phyloP scores from a whole-genome alignment of 2,888 invertebrate species.

The Ectemnius continuus region DNA sequence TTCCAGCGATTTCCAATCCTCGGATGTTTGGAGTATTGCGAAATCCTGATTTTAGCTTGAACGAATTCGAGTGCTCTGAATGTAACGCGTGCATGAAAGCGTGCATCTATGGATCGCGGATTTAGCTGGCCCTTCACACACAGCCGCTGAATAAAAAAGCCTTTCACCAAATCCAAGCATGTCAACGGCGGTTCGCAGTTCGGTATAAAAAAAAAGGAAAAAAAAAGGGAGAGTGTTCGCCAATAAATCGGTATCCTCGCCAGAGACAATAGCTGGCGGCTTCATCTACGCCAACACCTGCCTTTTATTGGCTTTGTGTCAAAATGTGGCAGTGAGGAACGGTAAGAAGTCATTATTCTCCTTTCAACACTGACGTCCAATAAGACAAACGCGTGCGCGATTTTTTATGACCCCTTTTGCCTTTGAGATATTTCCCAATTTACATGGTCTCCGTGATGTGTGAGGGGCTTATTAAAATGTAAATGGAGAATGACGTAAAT shows the following conservation, averaged over 20 bases:
- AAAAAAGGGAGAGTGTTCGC: no score
- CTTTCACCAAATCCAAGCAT: conserved; percentile 43
- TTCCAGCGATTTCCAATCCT: conserved; percentile 51
- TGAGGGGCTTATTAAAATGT: not conserved
- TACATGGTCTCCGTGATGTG: no score
- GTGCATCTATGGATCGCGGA: conserved; percentile 44
- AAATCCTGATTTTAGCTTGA: conserved; percentile 49
- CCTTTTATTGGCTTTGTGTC: not conserved
- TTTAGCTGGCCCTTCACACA: conserved; percentile 52
- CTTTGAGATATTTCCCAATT: no score
- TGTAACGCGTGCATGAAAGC: conserved; percentile 11
- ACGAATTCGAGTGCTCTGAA: conserved; percentile 27
- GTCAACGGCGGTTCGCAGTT: conserved; percentile 31
- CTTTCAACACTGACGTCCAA: no score
- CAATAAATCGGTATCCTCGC: conserved; percentile 1
- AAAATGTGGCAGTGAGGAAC: no score
- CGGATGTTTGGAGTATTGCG: conserved; percentile 58
- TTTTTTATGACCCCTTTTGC: no score
- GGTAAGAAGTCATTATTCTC: no score
- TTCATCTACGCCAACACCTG: not conserved
- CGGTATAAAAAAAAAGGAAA: conserved; percentile 21
- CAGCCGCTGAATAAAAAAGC: conserved; percentile 36
- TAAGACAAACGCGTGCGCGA: no score
- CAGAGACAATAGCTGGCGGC: not conserved
- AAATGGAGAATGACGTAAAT: conserved; percentile 3